Base-by-base conservation (phyloP, 2,113 vertebrate genomes). In the Malurus cyaneus region DNA sequence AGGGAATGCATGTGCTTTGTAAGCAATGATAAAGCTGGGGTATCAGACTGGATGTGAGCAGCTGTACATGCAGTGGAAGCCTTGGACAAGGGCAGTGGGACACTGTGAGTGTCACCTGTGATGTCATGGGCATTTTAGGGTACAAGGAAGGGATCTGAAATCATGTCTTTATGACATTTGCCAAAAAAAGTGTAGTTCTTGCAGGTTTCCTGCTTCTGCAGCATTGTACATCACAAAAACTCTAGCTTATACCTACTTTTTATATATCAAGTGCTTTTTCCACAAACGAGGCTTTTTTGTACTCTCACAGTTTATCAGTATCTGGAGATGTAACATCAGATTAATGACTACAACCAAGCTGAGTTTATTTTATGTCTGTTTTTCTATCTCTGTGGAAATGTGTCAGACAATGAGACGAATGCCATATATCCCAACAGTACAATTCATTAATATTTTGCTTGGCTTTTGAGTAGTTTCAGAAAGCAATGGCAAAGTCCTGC, bases 61-160 rank as follows among this genome's bases (percentile, higher is more conserved):
- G 57, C 18, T n/a, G 31, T n/a, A 67, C n/a, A 17, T 0, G 3
- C 62, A 77, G 6, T 39, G 28, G 59, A 34, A 77, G 49, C 29
- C 42, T 86, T 90, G 70, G 44, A 87, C 36, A 65, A 64, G 32
- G 61, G 13, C 78, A 85, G 1, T 19, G 65, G 66, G 32, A 81
- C 80, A 62, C 41, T 65, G 14, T 3, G 29, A 20, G 18, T 42
- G 54, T 83, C 79, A 70, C 59, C 57, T 32, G 11, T 28, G 82
- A 44, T 80, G 67, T 59, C 59, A 50, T 0, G 0, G 36, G 28
- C 1, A 0, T 49, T 36, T 86, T 17, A 46, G 25, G 29, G n/a
- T 3, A 1, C 29, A 18, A 80, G 42, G 6, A 57, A 62, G 31
- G 2, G 2, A 46, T 46, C 41, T 67, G 67, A 85, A 60, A 31